Base-by-base conservation (phyloP, 2,113 vertebrate genomes). In the Tachysurus vachellii region DNA sequence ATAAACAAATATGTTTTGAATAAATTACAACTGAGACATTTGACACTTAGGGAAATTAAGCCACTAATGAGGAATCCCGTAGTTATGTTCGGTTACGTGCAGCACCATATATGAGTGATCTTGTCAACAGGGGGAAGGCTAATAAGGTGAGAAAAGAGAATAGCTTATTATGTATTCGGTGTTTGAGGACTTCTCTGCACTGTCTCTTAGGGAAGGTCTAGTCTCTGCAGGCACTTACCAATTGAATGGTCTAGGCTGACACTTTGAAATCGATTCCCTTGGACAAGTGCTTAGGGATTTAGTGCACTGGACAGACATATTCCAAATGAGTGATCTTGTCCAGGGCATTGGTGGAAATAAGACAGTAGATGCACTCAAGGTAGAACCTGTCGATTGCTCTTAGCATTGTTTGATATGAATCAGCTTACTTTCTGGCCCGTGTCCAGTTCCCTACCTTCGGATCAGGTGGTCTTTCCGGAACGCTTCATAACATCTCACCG, bases 91-190 rank as follows among this genome's bases (percentile, higher is more conserved):
- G 82, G 66, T 59, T 84, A 77, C 59, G 80, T 31, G 85, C 82
- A n/a, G 31, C 73, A 73, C 87, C 85, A 86, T 90, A 84, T 84
- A 79, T 73, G 86, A 88, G 82, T 59, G 82, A 82, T 87, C 64
- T 31, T 88, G 89, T 92, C 90, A 92, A 92, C 87, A 86, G 8
- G 71, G 76, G 59, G 26, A 90, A 86, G 90, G 86, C 79, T 87
- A 81, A 87, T 54, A 68, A 92, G 88, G 91, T 85, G 77, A 84
- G 84, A 31, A 86, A 93, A 81, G 89, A n/a, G 89, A 93, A 92
- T 59, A 89, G 90, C 91, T 92, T 90, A 93, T 92, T 93, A 92
- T 93, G 87, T 82, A 84, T 66, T 81, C 36, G 64, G 82, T 85
- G 59, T 85, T 82, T 62, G 31, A 86, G 47, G 50, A 66, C 50